These are phyloP conservation scores for Rhineura floridana DNA, from an alignment of 2,113 vertebrate species.

Conservation along the genomic window DNA sequence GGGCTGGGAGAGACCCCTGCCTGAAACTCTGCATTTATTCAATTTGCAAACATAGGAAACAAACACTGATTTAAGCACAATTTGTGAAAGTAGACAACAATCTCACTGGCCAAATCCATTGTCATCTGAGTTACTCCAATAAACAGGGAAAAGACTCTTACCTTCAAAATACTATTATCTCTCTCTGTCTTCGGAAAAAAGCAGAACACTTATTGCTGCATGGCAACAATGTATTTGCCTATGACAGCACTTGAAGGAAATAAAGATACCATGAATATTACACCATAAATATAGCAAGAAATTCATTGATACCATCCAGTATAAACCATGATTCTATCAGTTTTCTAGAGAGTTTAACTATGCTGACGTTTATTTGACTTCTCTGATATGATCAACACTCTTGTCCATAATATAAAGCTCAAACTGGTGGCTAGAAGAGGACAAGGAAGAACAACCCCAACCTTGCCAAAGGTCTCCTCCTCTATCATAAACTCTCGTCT, in stretches of 20 bases:
- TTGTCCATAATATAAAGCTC: not conserved
- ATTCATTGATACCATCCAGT: not conserved
- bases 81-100: not conserved
- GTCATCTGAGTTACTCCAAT: not conserved
- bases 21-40: not conserved
- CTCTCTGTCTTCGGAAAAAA: not conserved
- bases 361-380: not conserved
- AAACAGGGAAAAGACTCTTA: not conserved
- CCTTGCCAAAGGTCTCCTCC: not conserved
- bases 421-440: not conserved
- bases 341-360: not conserved
- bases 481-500: not conserved
- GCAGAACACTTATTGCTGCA: slow-evolving; percentile 24
- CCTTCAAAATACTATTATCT: fast-evolving
- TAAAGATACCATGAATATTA: not conserved
- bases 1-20: not conserved
- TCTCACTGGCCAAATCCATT: not conserved
- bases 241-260: not conserved
- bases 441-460: not conserved
- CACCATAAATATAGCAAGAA: not conserved
- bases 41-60: not conserved
- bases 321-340: not conserved
- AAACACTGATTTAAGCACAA: not conserved
- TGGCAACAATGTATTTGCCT: not conserved
- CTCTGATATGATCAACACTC: not conserved